Evolutionary conservation across 1,140 invertebrate genomes (phyloP).

Genomic region (Rhopalosiphum padi): DNA sequence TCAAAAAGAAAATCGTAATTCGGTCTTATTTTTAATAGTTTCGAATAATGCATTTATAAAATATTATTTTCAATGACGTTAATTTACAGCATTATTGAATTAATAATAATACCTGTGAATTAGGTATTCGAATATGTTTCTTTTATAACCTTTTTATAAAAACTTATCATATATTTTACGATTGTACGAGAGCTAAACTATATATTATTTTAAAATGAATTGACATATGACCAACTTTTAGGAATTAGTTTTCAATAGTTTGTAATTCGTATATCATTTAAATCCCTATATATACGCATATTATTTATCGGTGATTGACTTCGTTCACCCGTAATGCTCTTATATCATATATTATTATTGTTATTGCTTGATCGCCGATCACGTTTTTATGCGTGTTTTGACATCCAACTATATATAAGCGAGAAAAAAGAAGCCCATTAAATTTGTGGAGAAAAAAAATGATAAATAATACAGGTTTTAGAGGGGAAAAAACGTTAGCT

Average conservation of each 20-base stretch:
- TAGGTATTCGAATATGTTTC: not conserved
- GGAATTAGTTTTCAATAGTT: not conserved
- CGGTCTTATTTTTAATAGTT: not conserved
- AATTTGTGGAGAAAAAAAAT: not conserved
- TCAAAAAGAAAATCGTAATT: not conserved
- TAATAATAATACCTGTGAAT: not conserved
- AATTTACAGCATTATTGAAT: not conserved
- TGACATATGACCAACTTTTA: not conserved
- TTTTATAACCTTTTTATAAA: not conserved
- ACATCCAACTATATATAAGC: not conserved
- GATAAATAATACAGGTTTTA: not conserved
- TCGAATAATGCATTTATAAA: not conserved
- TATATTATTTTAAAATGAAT: not conserved
- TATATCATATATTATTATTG: conserved; percentile 4
- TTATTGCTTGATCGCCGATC: not conserved
- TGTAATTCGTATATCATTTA: not conserved
- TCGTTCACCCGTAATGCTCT: not conserved
- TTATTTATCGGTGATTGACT: not conserved
- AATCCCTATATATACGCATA: not conserved
- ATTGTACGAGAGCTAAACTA: not conserved
- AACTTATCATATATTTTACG: not conserved
- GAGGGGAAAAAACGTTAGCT: conserved; percentile 9
- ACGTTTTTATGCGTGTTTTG: conserved; percentile 1
- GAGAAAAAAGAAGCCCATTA: not conserved
- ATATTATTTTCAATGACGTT: not conserved